Conservation (phyloP, 2,888 invertebrate species). For the Malachius bipustulatus region DNA sequence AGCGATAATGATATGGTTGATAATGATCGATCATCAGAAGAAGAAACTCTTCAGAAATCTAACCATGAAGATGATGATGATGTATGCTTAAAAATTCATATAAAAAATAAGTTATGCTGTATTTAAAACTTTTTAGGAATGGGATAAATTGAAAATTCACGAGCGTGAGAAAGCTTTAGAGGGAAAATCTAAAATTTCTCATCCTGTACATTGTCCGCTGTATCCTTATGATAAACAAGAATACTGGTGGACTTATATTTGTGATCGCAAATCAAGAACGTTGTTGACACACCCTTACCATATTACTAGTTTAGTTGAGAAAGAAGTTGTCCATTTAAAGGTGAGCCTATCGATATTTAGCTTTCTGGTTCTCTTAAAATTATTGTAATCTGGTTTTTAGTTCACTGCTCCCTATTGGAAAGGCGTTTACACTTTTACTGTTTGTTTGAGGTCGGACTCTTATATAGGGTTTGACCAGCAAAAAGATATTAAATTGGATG, state of each 20-base stretch:
- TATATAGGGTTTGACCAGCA: slow-evolving; percentile 95
- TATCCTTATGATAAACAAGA: slow-evolving; percentile 95
- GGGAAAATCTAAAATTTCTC: slow-evolving; percentile 87
- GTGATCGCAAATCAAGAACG: slow-evolving; percentile 85
- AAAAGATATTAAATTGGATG: slow-evolving; percentile 92
- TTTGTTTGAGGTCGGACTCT: slow-evolving; percentile 91
- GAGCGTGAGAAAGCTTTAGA: slow-evolving; percentile 80
- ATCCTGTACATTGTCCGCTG: slow-evolving; percentile 93
- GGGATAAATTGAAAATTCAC: slow-evolving; percentile 85
- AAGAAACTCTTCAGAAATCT: slow-evolving; percentile 28
- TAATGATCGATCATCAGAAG: slow-evolving; percentile 34
- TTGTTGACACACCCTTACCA: slow-evolving; percentile 88
- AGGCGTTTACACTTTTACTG: slow-evolving; percentile 83
- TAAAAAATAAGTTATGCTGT: not conserved
- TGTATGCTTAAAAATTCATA: slow-evolving; percentile 19
- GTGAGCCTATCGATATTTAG: slow-evolving; percentile 22
- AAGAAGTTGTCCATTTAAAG: slow-evolving; percentile 86
- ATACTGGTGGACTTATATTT: slow-evolving; percentile 99
- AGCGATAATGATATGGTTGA: slow-evolving; percentile 36
- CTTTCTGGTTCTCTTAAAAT: not conserved
- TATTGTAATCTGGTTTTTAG: slow-evolving; percentile 29
- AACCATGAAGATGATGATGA: slow-evolving; percentile 35
- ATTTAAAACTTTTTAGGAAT: slow-evolving; percentile 43
- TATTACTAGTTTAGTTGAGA: slow-evolving; percentile 80
- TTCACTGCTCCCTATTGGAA: slow-evolving; percentile 95